Evolutionary conservation across 2,888 invertebrate species (phyloP), one percentile per base, ranked within the genome.

Genomic region (Geotrupes spiniger): DNA sequence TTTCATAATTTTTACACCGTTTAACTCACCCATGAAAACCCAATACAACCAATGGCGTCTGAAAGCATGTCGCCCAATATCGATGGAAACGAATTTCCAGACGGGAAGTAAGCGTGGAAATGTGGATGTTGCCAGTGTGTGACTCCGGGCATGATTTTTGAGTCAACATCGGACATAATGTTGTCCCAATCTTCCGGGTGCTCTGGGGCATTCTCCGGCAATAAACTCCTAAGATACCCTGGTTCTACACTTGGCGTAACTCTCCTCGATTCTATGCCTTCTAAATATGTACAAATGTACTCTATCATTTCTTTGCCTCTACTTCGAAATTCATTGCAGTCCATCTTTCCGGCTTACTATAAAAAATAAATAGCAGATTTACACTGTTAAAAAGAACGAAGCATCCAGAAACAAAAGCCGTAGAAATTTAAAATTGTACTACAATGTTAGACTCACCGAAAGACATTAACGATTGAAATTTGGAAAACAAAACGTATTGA

Each of bases 121-220:
- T 92, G 79, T 0, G 97, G 98, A 78, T 98, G 97, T 70, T 97
- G 97, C 98, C 98, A 98, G 73, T 98, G 94, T 1, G 97, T 97
- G 40, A 93, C 89, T 28, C 93, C 93, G 0, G 92, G 91, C 91
- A 94, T 92, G 64, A 93, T 93, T 75, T 91, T 91, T 50, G 81
- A 80, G 69, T 94, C 92, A 27, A 94, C 87, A 65, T 96, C 95
- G 8, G 73, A 76, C 88, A 96, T 92, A 54, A 96, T 92, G 43
- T 80, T 76, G 42, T 89, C 87, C 91, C 93, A 96, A 37, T 82
- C 70, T 66, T 96, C 94, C 0, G 90, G 87, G 36, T 87, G 78
- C 36, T 81, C 73, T 0, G 96, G 96, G 0, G 96, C 88, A 61
- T 88, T 85, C 6, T 78, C 68, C 1, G 95, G 94, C 52, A 95